Percentiles rank a stretch among this genome's conserved stretches.
Evolutionary conservation across 2,113 vertebrate species (phyloP).

Genomic region (Cyanoderma ruficeps): DNA sequence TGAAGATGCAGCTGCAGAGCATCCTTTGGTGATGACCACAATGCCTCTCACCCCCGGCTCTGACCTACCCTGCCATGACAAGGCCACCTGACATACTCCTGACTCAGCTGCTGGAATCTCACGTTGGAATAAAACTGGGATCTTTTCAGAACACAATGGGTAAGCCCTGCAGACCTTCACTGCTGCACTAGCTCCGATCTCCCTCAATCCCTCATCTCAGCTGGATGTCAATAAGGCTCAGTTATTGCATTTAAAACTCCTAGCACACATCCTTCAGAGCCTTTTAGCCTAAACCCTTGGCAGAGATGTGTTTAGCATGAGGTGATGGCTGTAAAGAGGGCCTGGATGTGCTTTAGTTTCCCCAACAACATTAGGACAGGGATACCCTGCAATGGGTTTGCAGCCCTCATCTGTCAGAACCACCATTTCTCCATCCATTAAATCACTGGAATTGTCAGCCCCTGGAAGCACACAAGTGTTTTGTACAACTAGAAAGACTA

Average conservation of each 20-base stretch:
- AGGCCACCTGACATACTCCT: background rate
- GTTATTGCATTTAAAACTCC: background rate
- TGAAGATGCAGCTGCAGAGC: background rate
- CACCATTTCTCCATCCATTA: background rate
- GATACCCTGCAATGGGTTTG: background rate
- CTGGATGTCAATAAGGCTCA: background rate
- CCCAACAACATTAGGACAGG: background rate
- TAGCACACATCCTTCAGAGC: background rate
- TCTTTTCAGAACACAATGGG: background rate
- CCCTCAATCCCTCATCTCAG: background rate
- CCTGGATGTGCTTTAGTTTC: background rate
- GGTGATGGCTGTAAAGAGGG: background rate
- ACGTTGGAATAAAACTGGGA: background rate
- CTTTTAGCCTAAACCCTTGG: background rate
- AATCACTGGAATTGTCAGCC: background rate
- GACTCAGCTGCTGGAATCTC: background rate
- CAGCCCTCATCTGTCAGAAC: background rate
- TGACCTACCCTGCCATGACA: background rate
- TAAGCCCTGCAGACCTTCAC: background rate
- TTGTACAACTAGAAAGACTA: background rate
- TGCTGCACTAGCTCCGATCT: fast-evolving
- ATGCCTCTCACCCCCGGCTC: background rate
- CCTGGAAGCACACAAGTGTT: background rate
- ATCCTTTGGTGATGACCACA: background rate
- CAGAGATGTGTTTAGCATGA: background rate